Percentiles rank a stretch among this genome's conserved stretches.
These are phyloP conservation scores for Dyspetes luteomarginatus DNA, from an alignment of 2,888 invertebrate species.

Conservation along the genomic window DNA sequence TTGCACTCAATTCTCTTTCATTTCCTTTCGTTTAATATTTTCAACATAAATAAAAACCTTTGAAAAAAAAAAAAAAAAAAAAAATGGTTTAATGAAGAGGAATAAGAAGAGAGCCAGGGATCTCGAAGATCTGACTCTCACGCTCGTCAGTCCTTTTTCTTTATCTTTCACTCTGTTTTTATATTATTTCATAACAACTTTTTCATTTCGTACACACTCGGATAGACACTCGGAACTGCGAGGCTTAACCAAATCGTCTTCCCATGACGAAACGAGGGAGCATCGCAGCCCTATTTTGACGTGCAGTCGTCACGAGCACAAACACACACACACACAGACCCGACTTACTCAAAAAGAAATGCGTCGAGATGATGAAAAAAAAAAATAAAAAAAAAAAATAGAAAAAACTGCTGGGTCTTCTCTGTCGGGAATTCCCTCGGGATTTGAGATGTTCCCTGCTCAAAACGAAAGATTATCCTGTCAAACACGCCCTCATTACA, in stretches of 20 bases:
- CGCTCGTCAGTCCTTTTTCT: slow-evolving; percentile 16
- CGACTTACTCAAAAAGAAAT: slow-evolving; percentile 25
- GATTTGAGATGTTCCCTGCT: slow-evolving; percentile 15
- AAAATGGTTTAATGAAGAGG: no score
- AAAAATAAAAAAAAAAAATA: no score
- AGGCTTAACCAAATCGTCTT: slow-evolving; percentile 18
- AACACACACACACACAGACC: neutral
- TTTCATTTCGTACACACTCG: slow-evolving; percentile 16
- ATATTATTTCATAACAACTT: neutral
- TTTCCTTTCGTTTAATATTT: no score
- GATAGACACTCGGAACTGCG: slow-evolving; percentile 11
- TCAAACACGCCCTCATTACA: slow-evolving; percentile 50
- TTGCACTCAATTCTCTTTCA: no score
- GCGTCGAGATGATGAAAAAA: slow-evolving; percentile 13
- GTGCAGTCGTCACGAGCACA: slow-evolving; percentile 41
- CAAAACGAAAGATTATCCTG: slow-evolving; percentile 50
- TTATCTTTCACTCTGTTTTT: slow-evolving; percentile 6
- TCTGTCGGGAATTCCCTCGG: slow-evolving; percentile 32
- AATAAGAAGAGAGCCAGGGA: no score
- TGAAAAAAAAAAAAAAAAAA: no score
- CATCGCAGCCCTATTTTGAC: slow-evolving; percentile 38
- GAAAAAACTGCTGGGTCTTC: slow-evolving; percentile 24
- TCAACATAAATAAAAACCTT: no score
- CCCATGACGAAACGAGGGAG: slow-evolving; percentile 33
- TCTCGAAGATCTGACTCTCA: slow-evolving; percentile 53